Conservation (phyloP, 2,888 invertebrate genomes). For the Apamea crenata region DNA sequence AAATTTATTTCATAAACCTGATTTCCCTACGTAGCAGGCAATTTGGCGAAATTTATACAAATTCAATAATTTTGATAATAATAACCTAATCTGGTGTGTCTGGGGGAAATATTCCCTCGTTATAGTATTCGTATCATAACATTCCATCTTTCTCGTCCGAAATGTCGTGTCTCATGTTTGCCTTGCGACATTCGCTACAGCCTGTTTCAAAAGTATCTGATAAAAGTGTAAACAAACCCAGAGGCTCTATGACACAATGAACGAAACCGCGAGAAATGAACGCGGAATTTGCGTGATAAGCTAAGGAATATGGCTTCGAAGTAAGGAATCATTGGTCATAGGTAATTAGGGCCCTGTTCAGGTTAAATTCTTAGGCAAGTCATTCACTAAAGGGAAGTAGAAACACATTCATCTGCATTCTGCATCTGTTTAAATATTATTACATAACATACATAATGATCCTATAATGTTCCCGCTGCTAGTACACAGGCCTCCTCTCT, state of each 20-base stretch:
- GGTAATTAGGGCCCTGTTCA: too few species aligned
- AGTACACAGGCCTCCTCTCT: too few species aligned
- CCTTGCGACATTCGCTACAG: neutral
- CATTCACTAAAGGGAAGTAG: neutral
- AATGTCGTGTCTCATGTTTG: neutral
- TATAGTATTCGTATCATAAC: neutral
- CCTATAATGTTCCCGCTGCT: too few species aligned
- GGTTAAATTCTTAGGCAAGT: neutral
- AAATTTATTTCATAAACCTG: conserved; percentile 55
- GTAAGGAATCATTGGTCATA: too few species aligned
- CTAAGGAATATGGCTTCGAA: too few species aligned
- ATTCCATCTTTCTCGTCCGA: neutral
- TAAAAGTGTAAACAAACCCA: neutral
- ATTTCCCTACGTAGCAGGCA: conserved; percentile 49
- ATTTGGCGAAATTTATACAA: conserved; percentile 55
- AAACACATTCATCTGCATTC: neutral
- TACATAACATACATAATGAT: too few species aligned
- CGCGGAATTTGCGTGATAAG: too few species aligned
- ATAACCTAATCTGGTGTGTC: conserved; percentile 39
- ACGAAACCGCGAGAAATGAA: too few species aligned
- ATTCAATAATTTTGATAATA: conserved; percentile 58
- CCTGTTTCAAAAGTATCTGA: too few species aligned
- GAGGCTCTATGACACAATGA: too few species aligned
- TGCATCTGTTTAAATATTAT: too few species aligned
- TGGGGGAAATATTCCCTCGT: conserved; percentile 30